Evolutionary conservation across 2,113 vertebrate genomes (phyloP).

Genomic region (Hymenochirus boettgeri): DNA sequence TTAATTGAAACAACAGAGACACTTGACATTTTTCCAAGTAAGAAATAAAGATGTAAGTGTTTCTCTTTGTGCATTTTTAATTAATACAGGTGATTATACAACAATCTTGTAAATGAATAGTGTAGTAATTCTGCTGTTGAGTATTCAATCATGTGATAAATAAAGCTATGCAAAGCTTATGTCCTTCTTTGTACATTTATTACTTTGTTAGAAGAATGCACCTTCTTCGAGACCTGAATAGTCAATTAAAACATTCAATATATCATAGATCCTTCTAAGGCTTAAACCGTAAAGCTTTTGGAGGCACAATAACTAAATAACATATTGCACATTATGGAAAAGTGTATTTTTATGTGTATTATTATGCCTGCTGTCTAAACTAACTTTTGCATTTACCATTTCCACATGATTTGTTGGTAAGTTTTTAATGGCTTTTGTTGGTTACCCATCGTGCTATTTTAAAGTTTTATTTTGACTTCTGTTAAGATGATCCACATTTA

Average conservation of each 20-base stretch:
- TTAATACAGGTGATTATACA: slow-evolving; percentile 78
- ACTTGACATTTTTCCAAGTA: slow-evolving; percentile 74
- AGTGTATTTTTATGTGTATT: too few species aligned
- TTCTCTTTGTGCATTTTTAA: slow-evolving; percentile 64
- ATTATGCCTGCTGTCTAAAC: too few species aligned
- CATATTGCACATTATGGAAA: too few species aligned
- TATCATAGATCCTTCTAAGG: too few species aligned
- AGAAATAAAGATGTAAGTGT: slow-evolving; percentile 73
- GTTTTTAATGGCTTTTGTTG: too few species aligned
- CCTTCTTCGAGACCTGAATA: slow-evolving; percentile 12
- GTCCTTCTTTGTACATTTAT: slow-evolving; percentile 42
- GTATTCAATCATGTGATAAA: slow-evolving; percentile 62
- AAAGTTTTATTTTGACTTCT: too few species aligned
- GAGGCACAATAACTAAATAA: too few species aligned
- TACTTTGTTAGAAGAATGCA: not conserved
- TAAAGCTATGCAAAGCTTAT: slow-evolving; percentile 48
- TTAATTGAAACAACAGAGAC: slow-evolving; percentile 60
- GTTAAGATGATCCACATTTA: too few species aligned
- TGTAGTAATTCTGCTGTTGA: slow-evolving; percentile 62
- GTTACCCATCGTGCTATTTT: too few species aligned
- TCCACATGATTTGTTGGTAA: too few species aligned
- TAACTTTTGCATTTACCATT: too few species aligned
- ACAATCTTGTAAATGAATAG: slow-evolving; percentile 75
- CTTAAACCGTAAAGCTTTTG: too few species aligned
- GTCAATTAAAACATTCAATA: not conserved